Conservation (phyloP, 1,140 invertebrate species). For the Solenopsis invicta region DNA sequence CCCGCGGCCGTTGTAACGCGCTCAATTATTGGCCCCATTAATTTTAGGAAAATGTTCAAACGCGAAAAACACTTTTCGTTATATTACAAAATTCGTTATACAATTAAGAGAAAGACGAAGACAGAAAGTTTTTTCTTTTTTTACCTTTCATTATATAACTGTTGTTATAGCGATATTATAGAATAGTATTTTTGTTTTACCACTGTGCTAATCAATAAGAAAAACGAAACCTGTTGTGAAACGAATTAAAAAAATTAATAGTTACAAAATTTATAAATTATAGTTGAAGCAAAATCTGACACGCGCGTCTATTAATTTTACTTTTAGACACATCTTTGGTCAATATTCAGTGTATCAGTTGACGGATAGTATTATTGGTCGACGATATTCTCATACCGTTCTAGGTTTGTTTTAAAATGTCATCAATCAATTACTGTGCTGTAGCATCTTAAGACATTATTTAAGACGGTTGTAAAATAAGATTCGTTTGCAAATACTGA, state of each 20-base stretch:
- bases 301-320: not conserved
- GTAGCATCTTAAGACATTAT: too few species aligned
- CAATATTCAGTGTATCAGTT: too few species aligned
- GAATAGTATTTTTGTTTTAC: not conserved
- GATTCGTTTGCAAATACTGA: too few species aligned
- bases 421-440: too few species aligned
- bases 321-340: not conserved
- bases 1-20: conserved; percentile 42
- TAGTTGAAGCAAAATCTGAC: not conserved
- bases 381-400: too few species aligned
- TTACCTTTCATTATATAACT: not conserved
- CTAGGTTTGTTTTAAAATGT: too few species aligned
- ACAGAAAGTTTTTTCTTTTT: too few species aligned
- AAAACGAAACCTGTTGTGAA: not conserved
- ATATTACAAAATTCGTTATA: conserved; percentile 11
- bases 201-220: not conserved
- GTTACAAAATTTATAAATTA: not conserved
- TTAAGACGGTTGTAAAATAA: too few species aligned
- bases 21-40: conserved; percentile 49
- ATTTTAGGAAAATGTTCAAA: conserved; percentile 45
- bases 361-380: too few species aligned
- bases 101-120: not conserved
- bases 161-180: not conserved
- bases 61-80: conserved; percentile 23
- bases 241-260: not conserved